Percentiles rank a stretch among this genome's conserved stretches.
phyloP scores from a whole-genome alignment of 2,113 vertebrate genomes.

The Notothenia rossii region DNA sequence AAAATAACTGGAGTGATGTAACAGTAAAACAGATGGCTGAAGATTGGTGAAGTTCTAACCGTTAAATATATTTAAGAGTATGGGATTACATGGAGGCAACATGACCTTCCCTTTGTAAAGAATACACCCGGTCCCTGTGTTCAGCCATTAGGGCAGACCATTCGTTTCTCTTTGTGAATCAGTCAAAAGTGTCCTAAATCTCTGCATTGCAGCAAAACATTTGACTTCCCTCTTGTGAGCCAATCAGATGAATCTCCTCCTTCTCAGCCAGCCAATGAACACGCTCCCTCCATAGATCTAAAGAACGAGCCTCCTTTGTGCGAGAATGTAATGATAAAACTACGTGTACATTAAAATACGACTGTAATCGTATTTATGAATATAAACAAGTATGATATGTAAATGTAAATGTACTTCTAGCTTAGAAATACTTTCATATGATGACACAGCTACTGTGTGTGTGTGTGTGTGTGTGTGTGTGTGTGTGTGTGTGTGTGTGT shows the following conservation, averaged over 20 bases:
- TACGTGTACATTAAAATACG: slow-evolving; percentile 74
- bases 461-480: slow-evolving; percentile 44
- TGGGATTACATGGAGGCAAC: neutral
- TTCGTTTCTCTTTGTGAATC: neutral
- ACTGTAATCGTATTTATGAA: slow-evolving; percentile 77
- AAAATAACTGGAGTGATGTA: neutral
- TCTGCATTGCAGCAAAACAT: neutral
- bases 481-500: slow-evolving; percentile 32
- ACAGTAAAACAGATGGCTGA: neutral
- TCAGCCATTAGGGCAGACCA: too few species aligned
- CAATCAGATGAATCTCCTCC: slow-evolving; percentile 28
- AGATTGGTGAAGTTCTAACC: neutral
- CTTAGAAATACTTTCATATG: slow-evolving; percentile 76
- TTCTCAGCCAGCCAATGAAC: slow-evolving; percentile 19
- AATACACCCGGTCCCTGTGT: too few species aligned
- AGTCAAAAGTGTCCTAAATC: neutral
- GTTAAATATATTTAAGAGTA: neutral
- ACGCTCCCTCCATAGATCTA: slow-evolving; percentile 35
- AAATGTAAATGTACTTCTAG: slow-evolving; percentile 82
- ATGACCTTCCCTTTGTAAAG: too few species aligned
- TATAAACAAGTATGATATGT: slow-evolving; percentile 75
- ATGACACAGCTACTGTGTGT: slow-evolving; percentile 63
- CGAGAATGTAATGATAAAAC: slow-evolving; percentile 63
- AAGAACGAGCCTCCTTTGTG: slow-evolving; percentile 39
- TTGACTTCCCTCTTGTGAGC: slow-evolving; percentile 24